Evolutionary conservation across 92 coral and sea anemone species (phyloP), one percentile per base, ranked within the genome.

Genomic region (Montipora capitata): DNA sequence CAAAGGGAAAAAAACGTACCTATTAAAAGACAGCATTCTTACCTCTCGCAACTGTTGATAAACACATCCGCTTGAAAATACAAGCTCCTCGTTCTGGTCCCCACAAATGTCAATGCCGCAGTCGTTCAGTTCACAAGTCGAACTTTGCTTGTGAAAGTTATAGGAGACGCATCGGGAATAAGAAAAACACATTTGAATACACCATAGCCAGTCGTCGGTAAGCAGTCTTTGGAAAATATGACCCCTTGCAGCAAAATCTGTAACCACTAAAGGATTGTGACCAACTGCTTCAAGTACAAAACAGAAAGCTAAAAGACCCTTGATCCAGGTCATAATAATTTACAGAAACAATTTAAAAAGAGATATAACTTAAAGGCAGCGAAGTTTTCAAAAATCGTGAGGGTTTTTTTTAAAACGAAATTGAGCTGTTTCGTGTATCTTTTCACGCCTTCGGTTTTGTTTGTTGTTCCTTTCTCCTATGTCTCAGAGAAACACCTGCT

Each of bases 1-100:
- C 35, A 27, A 27, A 27, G 1, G 35, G 35, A 27, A 27, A 27
- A 27, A 1, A 27, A 27, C 35, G 35, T 0, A 27, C 35, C 35
- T 27, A 27, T 27, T 27, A 27, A 1, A 27, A 27, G 35, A 27
- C 35, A 27, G 35, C 35, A 27, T 27, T 27, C 35, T 27, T 66
- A 65, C 74, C 74, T 80, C 13, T 35, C 16, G n/a, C 44, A 78
- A n/a, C 72, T 80, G 85, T 16, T 80, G 85, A 38, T 49, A 80
- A 5, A 68, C 18, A 44, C 35, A 45, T 3, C 85, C 76, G 10
- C 45, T 45, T 27, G 76, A 66, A 49, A 17, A 27, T 27, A 44
- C 40, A 48, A 66, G 64, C 12, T 20, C 48, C 65, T 66, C 18
- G 49, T 80, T 52, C 14, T 11, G 44, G n/a, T 66, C 45, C 38